phyloP scores from a whole-genome alignment of 2,888 invertebrate species.

The Zygogramma bicolorata region DNA sequence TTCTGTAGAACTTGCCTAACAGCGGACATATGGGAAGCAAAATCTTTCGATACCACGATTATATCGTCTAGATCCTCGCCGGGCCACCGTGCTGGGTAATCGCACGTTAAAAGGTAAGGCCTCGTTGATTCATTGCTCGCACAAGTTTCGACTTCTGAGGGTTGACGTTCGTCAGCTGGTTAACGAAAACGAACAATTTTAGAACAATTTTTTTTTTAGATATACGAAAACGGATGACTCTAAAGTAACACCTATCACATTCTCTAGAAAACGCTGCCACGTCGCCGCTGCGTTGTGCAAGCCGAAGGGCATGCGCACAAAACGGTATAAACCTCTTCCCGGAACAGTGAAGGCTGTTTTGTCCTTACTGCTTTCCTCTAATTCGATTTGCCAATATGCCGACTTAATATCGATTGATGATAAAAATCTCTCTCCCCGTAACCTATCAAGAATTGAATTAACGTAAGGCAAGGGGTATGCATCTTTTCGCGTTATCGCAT shows the following conservation, averaged over 20 bases:
- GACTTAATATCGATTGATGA: constrained; percentile 26
- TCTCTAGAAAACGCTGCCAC: neutral
- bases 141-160: no score
- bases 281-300: no score
- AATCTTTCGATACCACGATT: neutral
- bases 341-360: no score
- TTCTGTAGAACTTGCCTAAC: neutral
- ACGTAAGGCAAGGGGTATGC: constrained; percentile 20
- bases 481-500: constrained; percentile 16
- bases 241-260: neutral
- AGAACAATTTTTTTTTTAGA: no score
- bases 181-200: no score
- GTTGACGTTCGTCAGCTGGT: no score
- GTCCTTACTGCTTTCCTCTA: neutral
- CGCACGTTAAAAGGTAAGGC: no score
- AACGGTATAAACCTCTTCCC: no score
- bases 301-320: no score
- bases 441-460: constrained; percentile 20
- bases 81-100: no score
- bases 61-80: neutral
- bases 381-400: constrained; percentile 20
- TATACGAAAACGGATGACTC: no score
- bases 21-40: neutral
- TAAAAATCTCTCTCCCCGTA: constrained; percentile 15
- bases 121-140: no score